Evolutionary conservation across 2,888 invertebrate genomes (phyloP).

Genomic region (Thelaira solivaga): DNA sequence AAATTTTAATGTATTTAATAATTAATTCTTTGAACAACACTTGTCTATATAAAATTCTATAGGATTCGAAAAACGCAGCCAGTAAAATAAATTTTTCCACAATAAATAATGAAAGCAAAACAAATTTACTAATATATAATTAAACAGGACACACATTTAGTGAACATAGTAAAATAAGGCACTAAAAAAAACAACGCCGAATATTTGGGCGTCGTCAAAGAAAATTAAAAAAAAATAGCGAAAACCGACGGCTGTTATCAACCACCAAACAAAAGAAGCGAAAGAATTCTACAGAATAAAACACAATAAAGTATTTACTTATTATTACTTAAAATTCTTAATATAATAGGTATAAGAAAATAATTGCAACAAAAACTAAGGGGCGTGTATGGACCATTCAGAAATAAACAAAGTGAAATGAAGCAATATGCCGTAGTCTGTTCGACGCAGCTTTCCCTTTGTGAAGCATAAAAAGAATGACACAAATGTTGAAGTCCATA

Average conservation of each 20-base stretch:
- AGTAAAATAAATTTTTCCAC: not conserved
- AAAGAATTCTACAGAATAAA: slow-evolving; percentile 53
- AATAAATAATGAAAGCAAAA: no score
- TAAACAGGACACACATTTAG: no score
- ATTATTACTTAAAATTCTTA: no score
- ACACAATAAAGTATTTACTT: no score
- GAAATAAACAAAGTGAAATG: not conserved
- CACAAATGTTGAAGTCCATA: not conserved
- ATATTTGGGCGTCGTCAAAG: slow-evolving; percentile 56
- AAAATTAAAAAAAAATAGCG: slow-evolving; percentile 15
- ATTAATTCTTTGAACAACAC: no score
- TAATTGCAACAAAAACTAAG: not conserved
- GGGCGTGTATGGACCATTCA: slow-evolving; percentile 39
- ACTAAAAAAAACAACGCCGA: not conserved
- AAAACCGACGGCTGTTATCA: slow-evolving; percentile 50
- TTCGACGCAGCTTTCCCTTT: slow-evolving; percentile 38
- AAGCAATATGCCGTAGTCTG: not conserved
- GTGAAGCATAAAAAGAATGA: not conserved
- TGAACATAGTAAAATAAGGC: no score
- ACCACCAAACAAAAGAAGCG: slow-evolving; percentile 44
- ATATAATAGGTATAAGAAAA: no score
- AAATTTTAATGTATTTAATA: no score
- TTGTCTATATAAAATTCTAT: no score
- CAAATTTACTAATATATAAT: no score
- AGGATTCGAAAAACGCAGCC: slow-evolving; percentile 6